Evolutionary conservation across 2,797 vertebrate genomes (phyloP).

Genomic region (Poliocrania exsul): DNA sequence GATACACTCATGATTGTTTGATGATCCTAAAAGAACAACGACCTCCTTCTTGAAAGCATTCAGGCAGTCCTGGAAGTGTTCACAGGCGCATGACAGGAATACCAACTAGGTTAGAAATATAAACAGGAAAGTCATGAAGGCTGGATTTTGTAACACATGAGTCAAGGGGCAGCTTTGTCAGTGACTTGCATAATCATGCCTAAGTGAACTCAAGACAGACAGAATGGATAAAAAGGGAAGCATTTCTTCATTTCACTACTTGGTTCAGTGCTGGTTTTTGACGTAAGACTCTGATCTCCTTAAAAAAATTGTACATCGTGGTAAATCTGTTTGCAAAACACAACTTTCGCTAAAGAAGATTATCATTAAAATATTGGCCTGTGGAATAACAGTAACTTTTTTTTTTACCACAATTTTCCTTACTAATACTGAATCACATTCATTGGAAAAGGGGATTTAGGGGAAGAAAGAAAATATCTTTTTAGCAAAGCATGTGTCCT

Average conservation of each 20-base stretch:
- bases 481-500: not conserved
- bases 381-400: not conserved
- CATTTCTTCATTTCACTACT: not conserved
- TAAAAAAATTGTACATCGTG: not conserved
- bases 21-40: not conserved
- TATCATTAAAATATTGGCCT: not conserved
- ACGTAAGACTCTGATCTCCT: not conserved
- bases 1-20: not conserved
- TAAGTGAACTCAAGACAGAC: not conserved
- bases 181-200: not conserved
- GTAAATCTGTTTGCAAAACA: not conserved
- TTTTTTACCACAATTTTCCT: not conserved
- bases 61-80: not conserved
- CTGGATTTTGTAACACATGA: not conserved
- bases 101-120: not conserved
- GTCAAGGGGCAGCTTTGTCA: conserved; percentile 16
- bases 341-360: not conserved
- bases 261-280: not conserved
- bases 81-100: not conserved
- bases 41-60: not conserved
- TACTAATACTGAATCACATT: not conserved
- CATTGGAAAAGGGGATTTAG: not conserved
- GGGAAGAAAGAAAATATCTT: not conserved
- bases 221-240: not conserved
- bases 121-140: conserved; percentile 16